These are phyloP conservation scores for Ceratina calcarata DNA, from an alignment of 1,140 invertebrate species.

Conservation along the genomic window DNA sequence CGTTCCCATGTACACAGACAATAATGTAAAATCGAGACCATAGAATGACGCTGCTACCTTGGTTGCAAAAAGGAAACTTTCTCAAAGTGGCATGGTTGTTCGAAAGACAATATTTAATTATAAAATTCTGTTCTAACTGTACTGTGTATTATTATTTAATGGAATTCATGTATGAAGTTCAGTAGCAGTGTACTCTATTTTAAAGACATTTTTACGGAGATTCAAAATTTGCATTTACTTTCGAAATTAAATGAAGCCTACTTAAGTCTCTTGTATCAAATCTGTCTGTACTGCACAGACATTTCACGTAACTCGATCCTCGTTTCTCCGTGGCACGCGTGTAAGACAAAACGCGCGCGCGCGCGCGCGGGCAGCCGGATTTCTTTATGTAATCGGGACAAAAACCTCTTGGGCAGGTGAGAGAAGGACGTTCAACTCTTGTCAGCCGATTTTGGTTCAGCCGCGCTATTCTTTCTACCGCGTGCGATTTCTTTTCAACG, in stretches of 20 bases:
- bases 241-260: too few relatives aligned
- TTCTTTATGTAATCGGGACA: conserved; percentile 35
- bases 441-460: conserved; percentile 23
- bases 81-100: too few relatives aligned
- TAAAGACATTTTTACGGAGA: too few relatives aligned
- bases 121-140: too few relatives aligned
- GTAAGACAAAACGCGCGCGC: not conserved
- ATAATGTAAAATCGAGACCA: not conserved
- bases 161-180: too few relatives aligned
- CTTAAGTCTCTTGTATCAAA: too few relatives aligned
- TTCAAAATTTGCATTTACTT: too few relatives aligned
- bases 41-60: not conserved
- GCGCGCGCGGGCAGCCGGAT: not conserved
- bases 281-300: too few relatives aligned
- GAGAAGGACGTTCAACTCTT: conserved; percentile 21
- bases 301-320: not conserved
- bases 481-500: not conserved
- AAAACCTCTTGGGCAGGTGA: conserved; percentile 23
- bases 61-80: too few relatives aligned
- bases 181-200: too few relatives aligned
- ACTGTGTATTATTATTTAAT: too few relatives aligned
- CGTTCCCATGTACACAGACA: not conserved
- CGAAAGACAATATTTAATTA: too few relatives aligned
- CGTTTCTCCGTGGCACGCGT: not conserved
- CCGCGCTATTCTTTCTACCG: not conserved